Evolutionary conservation across 2,113 vertebrate species (phyloP), one percentile per base, ranked within the genome.

Genomic region (Pithys albifrons): DNA sequence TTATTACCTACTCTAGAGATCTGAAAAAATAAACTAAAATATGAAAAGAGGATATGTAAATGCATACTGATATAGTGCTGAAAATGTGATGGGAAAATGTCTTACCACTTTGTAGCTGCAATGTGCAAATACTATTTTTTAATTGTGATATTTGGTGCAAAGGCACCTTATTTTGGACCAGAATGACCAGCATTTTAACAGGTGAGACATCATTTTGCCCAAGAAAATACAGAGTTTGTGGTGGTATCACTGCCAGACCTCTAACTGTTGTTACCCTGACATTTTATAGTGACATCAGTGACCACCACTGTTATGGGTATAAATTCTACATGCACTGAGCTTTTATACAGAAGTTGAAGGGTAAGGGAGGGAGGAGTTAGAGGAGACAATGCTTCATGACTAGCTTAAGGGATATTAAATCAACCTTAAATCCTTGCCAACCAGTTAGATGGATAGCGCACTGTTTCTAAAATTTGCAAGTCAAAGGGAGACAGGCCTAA

Each of bases 401-500:
- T 92, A 64, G 57, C 66, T 72, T 87, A 67, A 91, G 89, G 67
- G 62, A 88, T 91, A 93, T 88, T 83, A 91, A 78, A 55, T 80
- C 64, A 4, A 71, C 84, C 74, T 65, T 51, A 96, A 95, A 96
- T 91, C 93, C 70, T 97, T 96, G 86, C 93, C 92, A 97, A 57
- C 90, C 0, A 0, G 93, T 74, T 91, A 93, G 94, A 25, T 67
- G 90, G 89, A 78, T 91, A n/a, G 6, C 1, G 4, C 82, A 23
- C 70, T 46, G 7, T 96, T 95, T 91, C 94, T 91, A 95, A 96
- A 94, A 92, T 95, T 96, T 97, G 88, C 89, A 90, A 94, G 69
- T 88, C 91, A 96, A 95, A 96, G 88, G 81, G 66, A 84, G 74
- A 77, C 35, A 65, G 67, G 45, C 89, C 91, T 96, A 89, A 83